These are phyloP conservation scores for Nomada goodeniana DNA, from an alignment of 2,888 invertebrate species.

Conservation along the genomic window DNA sequence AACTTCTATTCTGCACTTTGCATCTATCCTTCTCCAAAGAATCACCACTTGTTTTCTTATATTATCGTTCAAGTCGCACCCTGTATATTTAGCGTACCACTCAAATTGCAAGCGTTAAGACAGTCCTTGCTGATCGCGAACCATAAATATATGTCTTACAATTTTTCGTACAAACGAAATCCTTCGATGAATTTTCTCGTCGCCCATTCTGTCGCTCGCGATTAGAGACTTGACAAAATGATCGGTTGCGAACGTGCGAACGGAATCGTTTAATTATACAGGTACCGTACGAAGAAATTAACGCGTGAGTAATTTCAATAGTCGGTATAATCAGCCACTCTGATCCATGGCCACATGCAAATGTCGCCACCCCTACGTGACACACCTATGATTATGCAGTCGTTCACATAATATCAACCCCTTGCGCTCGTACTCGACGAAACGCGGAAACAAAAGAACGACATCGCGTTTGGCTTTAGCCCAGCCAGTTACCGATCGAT, in stretches of 20 bases:
- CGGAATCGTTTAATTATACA: slow-evolving; percentile 50
- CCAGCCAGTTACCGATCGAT: slow-evolving; percentile 30
- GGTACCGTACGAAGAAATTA: slow-evolving; percentile 46
- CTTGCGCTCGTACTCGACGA: background rate
- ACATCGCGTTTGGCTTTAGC: slow-evolving; percentile 10
- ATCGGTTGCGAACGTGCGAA: slow-evolving; percentile 9
- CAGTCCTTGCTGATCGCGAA: too few species aligned
- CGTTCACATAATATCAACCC: slow-evolving; percentile 11
- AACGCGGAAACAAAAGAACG: slow-evolving; percentile 19
- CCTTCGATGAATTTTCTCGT: slow-evolving; percentile 6
- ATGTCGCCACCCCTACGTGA: slow-evolving; percentile 36
- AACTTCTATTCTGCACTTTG: too few species aligned
- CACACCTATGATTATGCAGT: slow-evolving; percentile 32
- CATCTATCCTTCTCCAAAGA: too few species aligned
- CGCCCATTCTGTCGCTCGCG: background rate
- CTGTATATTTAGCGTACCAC: too few species aligned
- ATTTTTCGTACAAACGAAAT: background rate
- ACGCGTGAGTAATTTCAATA: slow-evolving; percentile 53
- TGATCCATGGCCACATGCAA: slow-evolving; percentile 31
- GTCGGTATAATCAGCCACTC: slow-evolving; percentile 28
- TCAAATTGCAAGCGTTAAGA: too few species aligned
- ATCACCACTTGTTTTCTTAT: too few species aligned
- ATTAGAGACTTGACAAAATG: slow-evolving; percentile 19
- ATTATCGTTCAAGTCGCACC: too few species aligned
- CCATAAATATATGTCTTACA: too few species aligned